Evolutionary conservation across 1,140 invertebrate genomes (phyloP).

Genomic region (Belonocnema kinseyi): DNA sequence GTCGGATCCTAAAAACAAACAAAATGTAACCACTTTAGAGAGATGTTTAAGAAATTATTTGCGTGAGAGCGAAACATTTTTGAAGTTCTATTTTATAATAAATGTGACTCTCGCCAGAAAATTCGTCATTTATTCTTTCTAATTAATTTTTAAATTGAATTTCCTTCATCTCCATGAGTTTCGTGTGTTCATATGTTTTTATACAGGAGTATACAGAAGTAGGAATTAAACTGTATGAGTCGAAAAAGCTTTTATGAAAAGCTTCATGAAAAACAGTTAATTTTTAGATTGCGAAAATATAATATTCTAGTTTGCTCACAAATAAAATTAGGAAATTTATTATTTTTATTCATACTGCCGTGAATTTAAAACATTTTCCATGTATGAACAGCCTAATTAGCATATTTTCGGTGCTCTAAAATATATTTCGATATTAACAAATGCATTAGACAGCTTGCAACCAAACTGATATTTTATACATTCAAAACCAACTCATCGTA

Average conservation of each 20-base stretch:
- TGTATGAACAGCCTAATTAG: too few relatives aligned
- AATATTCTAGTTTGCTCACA: not conserved
- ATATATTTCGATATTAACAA: not conserved
- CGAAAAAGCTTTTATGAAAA: not conserved
- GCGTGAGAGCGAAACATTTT: too few relatives aligned
- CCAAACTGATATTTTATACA: too few relatives aligned
- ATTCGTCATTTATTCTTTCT: not conserved
- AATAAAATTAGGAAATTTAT: conserved; percentile 9
- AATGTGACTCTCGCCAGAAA: not conserved
- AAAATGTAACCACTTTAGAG: too few relatives aligned
- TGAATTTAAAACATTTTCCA: not conserved
- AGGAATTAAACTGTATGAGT: not conserved
- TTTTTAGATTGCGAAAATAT: not conserved
- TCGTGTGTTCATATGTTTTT: not conserved
- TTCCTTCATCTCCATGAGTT: conserved; percentile 1
- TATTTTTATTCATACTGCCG: not conserved
- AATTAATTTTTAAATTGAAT: conserved; percentile 19
- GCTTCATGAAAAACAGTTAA: not conserved
- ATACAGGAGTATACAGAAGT: not conserved
- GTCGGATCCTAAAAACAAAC: conserved; percentile 79
- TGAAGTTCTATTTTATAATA: not conserved
- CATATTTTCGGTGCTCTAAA: not conserved
- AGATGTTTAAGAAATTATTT: too few relatives aligned
- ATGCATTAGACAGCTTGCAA: not conserved
- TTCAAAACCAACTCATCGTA: too few relatives aligned